phyloP scores from a whole-genome alignment of 2,113 vertebrate genomes.

The Cavia porcellus region DNA sequence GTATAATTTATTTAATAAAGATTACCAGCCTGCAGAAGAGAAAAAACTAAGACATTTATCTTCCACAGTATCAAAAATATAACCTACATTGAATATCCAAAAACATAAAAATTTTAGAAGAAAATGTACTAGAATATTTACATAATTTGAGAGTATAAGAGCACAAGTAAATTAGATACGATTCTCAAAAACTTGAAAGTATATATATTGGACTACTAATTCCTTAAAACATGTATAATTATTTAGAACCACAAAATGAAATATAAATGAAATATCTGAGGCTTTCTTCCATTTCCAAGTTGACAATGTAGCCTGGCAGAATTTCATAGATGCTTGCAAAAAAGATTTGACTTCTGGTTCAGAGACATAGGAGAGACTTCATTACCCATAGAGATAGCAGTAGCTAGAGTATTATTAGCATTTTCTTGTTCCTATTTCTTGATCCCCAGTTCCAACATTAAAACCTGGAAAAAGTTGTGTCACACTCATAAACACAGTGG shows the following conservation, averaged over 20 bases:
- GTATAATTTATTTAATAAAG: slow-evolving; percentile 1
- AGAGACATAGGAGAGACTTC: not conserved
- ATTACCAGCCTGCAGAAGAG: not conserved
- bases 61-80: not conserved
- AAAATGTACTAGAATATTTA: not conserved
- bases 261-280: not conserved
- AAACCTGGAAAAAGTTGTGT: not conserved
- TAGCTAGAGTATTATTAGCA: not conserved
- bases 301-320: not conserved
- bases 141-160: not conserved
- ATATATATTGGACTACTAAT: not conserved
- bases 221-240: not conserved
- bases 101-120: not conserved
- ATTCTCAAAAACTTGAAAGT: not conserved
- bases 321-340: not conserved
- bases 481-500: no score
- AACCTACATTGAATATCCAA: not conserved
- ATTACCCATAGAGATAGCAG: not conserved
- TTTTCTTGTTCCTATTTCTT: not conserved
- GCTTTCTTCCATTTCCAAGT: not conserved
- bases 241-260: not conserved
- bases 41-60: not conserved
- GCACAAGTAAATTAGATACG: not conserved
- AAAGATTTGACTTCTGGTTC: not conserved
- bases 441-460: not conserved